phyloP scores from a whole-genome alignment of 2,113 vertebrate genomes.

The Apodemus sylvaticus region DNA sequence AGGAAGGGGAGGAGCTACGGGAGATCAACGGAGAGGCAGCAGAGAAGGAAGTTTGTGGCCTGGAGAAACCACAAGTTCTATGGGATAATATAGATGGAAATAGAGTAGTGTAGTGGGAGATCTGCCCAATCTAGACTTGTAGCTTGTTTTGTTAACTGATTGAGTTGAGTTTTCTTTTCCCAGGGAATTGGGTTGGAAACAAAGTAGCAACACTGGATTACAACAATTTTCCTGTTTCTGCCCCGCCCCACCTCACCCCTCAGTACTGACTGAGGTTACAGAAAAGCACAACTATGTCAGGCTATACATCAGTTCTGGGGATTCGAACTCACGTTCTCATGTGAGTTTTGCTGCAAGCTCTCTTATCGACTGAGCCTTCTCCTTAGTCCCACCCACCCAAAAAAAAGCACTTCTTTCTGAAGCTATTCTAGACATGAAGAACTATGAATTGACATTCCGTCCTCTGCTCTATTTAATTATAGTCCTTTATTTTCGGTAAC shows the following conservation, averaged over 20 bases:
- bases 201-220: too few relatives aligned
- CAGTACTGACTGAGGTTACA: not conserved
- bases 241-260: not conserved
- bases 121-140: too few relatives aligned
- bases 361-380: not conserved
- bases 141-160: too few relatives aligned
- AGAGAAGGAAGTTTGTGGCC: too few relatives aligned
- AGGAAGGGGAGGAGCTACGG: too few relatives aligned
- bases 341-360: not conserved
- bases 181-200: too few relatives aligned
- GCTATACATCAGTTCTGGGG: not conserved
- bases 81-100: too few relatives aligned
- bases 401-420: conserved; percentile 4
- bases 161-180: too few relatives aligned
- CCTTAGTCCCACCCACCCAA: not conserved
- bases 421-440: conserved; percentile 32
- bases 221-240: not conserved
- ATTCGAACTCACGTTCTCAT: not conserved
- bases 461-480: conserved; percentile 59
- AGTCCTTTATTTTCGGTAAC: conserved; percentile 61
- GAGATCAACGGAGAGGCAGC: too few relatives aligned
- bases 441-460: conserved; percentile 48
- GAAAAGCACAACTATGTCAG: not conserved
- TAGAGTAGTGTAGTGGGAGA: too few relatives aligned
- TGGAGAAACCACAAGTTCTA: too few relatives aligned